Evolutionary conservation across 92 coral and sea anemone species (phyloP).

Genomic region (Palythoa grandis): DNA sequence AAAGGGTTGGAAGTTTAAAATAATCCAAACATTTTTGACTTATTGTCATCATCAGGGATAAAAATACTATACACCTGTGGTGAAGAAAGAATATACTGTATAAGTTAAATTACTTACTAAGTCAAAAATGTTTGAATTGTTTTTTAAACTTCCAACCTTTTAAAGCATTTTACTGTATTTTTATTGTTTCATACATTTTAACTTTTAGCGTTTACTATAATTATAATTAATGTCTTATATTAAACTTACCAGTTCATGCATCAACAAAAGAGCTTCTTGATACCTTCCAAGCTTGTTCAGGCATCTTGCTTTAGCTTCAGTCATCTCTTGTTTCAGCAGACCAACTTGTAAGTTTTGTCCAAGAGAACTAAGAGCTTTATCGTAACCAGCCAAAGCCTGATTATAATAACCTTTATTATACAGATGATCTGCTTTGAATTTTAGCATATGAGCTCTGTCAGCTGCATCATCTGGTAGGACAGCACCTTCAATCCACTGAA

Average conservation of each 20-base stretch:
- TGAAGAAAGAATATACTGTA: no score
- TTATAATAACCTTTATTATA: constrained; percentile 45
- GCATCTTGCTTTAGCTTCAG: constrained; percentile 72
- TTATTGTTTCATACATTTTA: no score
- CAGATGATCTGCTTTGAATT: constrained; percentile 74
- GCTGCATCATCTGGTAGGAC: constrained; percentile 39
- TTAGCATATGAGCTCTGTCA: constrained; percentile 59
- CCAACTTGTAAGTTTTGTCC: constrained; percentile 38
- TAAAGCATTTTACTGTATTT: no score
- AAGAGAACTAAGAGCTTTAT: constrained; percentile 25
- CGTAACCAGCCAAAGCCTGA: constrained; percentile 55
- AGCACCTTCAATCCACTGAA: constrained; percentile 64
- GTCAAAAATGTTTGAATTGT: no score
- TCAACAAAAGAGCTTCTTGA: constrained; percentile 54
- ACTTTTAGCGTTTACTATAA: no score
- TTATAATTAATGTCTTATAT: no score
- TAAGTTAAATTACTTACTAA: no score
- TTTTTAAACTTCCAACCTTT: no score
- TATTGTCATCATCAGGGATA: no score
- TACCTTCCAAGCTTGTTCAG: constrained; percentile 60
- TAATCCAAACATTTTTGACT: no score
- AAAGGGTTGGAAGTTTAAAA: no score
- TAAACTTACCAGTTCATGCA: constrained; percentile 41
- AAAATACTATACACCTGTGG: no score
- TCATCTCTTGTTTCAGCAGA: constrained; percentile 64